Conservation (phyloP, 2,113 vertebrate genomes). For the Sapayoa aenigma region DNA sequence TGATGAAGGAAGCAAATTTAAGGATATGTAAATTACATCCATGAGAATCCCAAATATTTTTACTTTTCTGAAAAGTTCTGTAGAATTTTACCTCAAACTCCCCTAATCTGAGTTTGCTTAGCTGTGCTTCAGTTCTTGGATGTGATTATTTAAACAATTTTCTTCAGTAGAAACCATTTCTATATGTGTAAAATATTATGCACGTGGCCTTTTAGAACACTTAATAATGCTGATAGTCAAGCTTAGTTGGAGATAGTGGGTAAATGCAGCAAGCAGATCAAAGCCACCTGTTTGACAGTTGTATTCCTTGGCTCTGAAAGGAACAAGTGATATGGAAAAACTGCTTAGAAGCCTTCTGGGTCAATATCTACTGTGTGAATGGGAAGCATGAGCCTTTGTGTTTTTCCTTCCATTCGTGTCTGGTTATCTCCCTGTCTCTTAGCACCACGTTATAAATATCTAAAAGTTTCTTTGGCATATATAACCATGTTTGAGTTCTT, state of each 20-base stretch:
- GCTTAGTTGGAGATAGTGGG: neutral
- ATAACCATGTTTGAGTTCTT: neutral
- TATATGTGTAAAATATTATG: neutral
- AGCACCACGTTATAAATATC: neutral
- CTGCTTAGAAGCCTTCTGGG: neutral
- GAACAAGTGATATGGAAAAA: neutral
- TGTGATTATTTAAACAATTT: neutral
- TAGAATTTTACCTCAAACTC: neutral
- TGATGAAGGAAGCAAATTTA: neutral
- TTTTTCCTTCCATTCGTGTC: neutral
- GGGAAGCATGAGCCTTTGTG: neutral
- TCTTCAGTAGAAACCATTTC: neutral
- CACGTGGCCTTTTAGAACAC: neutral
- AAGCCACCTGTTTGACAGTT: neutral
- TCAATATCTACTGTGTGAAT: neutral
- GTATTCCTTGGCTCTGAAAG: neutral
- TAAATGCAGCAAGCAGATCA: neutral
- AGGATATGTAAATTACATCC: neutral
- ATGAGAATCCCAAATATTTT: neutral
- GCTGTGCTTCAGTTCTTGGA: rapidly evolving
- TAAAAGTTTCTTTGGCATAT: neutral
- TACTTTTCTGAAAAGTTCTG: neutral
- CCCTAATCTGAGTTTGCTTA: neutral
- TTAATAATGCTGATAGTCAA: neutral
- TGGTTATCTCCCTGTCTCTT: neutral